Base-by-base conservation (phyloP, 2,797 vertebrate species). In the Buphagus erythrorhynchus region DNA sequence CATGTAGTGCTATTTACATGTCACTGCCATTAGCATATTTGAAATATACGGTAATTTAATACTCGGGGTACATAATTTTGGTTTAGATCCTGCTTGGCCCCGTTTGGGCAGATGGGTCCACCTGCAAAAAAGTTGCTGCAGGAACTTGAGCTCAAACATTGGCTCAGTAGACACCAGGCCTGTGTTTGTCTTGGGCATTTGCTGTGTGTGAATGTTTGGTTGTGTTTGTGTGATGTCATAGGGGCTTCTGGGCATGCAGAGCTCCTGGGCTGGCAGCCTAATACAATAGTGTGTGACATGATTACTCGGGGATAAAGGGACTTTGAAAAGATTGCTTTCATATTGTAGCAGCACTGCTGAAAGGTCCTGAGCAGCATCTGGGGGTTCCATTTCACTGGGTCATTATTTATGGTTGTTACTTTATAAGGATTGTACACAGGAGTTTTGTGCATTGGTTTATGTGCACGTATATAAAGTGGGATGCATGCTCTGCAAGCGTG, bases 401-500 rank as follows among this genome's bases (percentile, higher is more conserved):
- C 28, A 4, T 62, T 86, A 51, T 33, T 51, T 5, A 11, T 71
- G 52, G n/a, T 35, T 36, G 19, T 71, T 76, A 13, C 66, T 76
- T 74, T 40, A 19, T 57, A 19, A 51, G 16, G 46, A 11, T 57
- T 73, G 11, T 43, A 33, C 2, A 0, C 15, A 18, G 61, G 31
- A 72, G 22, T 65, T 74, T 11, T 58, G 42, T 52, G 57, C 12
- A 1, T 35, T 31, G 22, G 20, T 88, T 77, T 61, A 9, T 68
- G 54, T 65, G 73, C 11, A 0, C 7, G 0, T 35, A 6, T 6
- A 26, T 45, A 22, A 72, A 29, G 38, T 19, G 15, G 5, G 36
- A 13, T 38, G 31, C 1, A 0, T 25, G 2, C 36, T 75, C 38
- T 58, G 11, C 31, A 16, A 4, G 6, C 0, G 0, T 36, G 2